phyloP scores from a whole-genome alignment of 2,888 invertebrate genomes.

The Archips xylosteana region DNA sequence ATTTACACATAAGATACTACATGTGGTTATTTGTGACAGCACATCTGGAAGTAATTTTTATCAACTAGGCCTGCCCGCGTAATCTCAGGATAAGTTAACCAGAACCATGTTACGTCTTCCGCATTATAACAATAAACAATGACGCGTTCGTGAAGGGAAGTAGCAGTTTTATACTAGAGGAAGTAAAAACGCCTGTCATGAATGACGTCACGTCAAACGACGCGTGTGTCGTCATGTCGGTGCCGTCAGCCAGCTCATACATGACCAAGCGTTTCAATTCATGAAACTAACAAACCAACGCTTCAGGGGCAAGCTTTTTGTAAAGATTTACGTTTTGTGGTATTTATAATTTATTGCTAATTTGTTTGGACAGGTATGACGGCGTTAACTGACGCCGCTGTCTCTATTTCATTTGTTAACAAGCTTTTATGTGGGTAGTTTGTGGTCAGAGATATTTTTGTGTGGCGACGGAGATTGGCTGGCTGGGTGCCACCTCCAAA shows the following conservation, averaged over 20 bases:
- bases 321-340: conserved; percentile 2
- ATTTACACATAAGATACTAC: not conserved
- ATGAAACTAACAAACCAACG: not conserved
- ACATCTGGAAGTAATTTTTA: not conserved
- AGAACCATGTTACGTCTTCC: conserved; percentile 13
- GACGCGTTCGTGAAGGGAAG: not conserved
- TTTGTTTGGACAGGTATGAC: conserved; percentile 5
- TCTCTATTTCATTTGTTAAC: conserved; percentile 7
- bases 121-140: conserved; percentile 10
- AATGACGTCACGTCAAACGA: conserved; percentile 4
- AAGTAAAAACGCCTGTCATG: conserved; percentile 3
- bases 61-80: conserved; percentile 5
- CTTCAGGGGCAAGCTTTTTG: conserved; percentile 12
- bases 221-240: conserved; percentile 1
- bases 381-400: conserved; percentile 11
- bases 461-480: not conserved
- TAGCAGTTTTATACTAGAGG: not conserved
- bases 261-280: conserved; percentile 11
- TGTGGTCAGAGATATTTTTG: conserved; percentile 5
- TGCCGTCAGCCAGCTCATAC: conserved; percentile 7
- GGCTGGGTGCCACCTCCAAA: not conserved
- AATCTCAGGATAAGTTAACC: not conserved
- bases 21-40: not conserved
- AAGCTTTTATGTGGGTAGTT: conserved; percentile 7
- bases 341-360: conserved; percentile 2